These are phyloP conservation scores for Mesoclemmys tuberculata DNA, from an alignment of 2,113 vertebrate genomes.

Conservation along the genomic window DNA sequence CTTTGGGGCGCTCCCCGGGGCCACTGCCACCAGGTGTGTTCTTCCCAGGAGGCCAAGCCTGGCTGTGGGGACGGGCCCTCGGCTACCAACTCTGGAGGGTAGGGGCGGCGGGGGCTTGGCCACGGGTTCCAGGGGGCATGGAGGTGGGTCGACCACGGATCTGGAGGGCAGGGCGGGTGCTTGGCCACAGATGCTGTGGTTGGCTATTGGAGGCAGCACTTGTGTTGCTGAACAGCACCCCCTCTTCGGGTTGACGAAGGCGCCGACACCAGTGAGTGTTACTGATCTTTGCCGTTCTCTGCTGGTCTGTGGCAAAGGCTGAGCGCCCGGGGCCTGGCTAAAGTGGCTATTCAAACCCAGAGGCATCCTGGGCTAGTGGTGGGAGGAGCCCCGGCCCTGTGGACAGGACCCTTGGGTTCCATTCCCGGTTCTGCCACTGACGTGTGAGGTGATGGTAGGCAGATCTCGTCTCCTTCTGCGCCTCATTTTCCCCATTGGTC, in stretches of 20 bases:
- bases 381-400: background rate
- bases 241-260: background rate
- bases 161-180: background rate
- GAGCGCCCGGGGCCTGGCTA: background rate
- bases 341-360: background rate
- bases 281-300: background rate
- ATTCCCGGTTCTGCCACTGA: background rate
- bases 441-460: too few species aligned
- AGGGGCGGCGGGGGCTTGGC: too few species aligned
- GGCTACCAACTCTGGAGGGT: too few species aligned
- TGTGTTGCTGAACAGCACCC: background rate
- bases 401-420: background rate
- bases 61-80: background rate
- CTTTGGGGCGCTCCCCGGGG: constrained; percentile 53
- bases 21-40: constrained; percentile 58
- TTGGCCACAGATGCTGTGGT: background rate
- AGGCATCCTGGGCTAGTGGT: background rate
- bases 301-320: background rate
- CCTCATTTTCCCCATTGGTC: background rate
- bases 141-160: too few species aligned
- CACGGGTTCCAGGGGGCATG: background rate
- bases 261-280: background rate
- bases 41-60: background rate
- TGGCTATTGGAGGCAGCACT: background rate
- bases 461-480: too few species aligned